phyloP scores from a whole-genome alignment of 1,140 invertebrate species.

The Nomia melanderi region DNA sequence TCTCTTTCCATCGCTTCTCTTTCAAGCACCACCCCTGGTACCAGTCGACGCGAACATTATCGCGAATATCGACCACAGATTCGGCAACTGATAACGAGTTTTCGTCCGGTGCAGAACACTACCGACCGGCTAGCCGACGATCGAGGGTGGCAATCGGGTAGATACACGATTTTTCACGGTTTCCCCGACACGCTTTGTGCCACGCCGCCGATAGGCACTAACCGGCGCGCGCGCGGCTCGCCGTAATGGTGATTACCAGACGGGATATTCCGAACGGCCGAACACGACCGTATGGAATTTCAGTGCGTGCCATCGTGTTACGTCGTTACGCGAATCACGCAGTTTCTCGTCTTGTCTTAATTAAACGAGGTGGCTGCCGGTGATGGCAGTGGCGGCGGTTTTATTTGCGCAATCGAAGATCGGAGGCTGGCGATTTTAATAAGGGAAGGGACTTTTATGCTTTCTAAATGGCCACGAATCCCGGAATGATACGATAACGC shows the following conservation, averaged over 20 bases:
- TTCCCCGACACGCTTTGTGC: not conserved
- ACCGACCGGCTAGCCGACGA: too few relatives aligned
- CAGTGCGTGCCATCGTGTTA: not conserved
- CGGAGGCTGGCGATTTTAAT: too few relatives aligned
- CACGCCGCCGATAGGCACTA: not conserved
- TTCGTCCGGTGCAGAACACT: not conserved
- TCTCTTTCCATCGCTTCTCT: too few relatives aligned
- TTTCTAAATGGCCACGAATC: too few relatives aligned
- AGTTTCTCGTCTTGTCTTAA: too few relatives aligned
- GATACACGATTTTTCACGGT: not conserved
- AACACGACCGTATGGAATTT: not conserved
- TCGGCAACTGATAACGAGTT: conserved; percentile 53
- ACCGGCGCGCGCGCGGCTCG: not conserved
- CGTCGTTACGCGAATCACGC: too few relatives aligned
- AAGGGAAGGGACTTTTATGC: too few relatives aligned
- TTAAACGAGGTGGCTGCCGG: too few relatives aligned
- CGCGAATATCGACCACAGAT: conserved; percentile 60
- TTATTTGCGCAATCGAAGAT: too few relatives aligned
- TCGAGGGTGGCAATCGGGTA: too few relatives aligned
- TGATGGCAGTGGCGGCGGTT: too few relatives aligned
- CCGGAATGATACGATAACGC: too few relatives aligned
- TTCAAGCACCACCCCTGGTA: not conserved
- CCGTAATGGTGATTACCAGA: not conserved
- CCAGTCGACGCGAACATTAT: conserved; percentile 53
- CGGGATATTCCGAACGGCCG: not conserved